Evolutionary conservation across 1,140 invertebrate species (phyloP).

Genomic region (Drosophila chauvacae): DNA sequence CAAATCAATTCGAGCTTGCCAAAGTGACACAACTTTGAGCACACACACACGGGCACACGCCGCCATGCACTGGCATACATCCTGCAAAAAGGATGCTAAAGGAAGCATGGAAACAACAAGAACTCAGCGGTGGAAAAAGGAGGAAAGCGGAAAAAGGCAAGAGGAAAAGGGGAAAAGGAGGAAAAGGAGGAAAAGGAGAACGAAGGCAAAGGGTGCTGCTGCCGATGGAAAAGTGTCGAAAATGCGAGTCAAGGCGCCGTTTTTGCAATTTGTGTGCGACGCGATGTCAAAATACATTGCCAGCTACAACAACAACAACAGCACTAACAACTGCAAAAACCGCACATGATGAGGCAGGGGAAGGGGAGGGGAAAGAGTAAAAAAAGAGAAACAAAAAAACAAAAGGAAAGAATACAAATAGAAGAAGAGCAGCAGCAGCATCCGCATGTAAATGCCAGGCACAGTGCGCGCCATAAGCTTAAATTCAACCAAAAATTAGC

Average conservation of each 20-base stretch:
- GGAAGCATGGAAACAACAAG: slow-evolving; percentile 23
- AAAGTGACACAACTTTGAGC: slow-evolving; percentile 64
- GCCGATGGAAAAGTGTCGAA: slow-evolving; percentile 50
- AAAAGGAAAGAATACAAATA: slow-evolving; percentile 12
- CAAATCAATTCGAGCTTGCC: slow-evolving; percentile 80
- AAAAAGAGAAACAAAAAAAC: slow-evolving; percentile 5
- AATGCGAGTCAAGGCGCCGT: slow-evolving; percentile 68
- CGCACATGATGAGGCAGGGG: slow-evolving; percentile 9
- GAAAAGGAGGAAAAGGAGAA: too few relatives aligned
- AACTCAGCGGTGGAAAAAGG: slow-evolving; percentile 5
- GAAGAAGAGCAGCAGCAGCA: slow-evolving; percentile 11
- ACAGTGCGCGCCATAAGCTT: slow-evolving; percentile 34
- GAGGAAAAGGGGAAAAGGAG: too few relatives aligned
- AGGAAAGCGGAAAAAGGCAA: background rate
- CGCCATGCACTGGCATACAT: slow-evolving; percentile 1
- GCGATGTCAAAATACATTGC: slow-evolving; percentile 60
- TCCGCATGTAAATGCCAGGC: slow-evolving; percentile 38
- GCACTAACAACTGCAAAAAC: slow-evolving; percentile 13
- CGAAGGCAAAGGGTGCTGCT: background rate
- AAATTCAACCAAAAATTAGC: background rate
- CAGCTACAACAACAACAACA: slow-evolving; percentile 31
- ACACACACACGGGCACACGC: slow-evolving; percentile 10
- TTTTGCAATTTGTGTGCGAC: slow-evolving; percentile 75
- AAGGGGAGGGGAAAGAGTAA: background rate
- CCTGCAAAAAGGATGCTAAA: slow-evolving; percentile 41